Percentiles rank a stretch among this genome's conserved stretches.
Evolutionary conservation across 2,888 invertebrate species (phyloP).

Genomic region (Carpatolechia fugitivella): DNA sequence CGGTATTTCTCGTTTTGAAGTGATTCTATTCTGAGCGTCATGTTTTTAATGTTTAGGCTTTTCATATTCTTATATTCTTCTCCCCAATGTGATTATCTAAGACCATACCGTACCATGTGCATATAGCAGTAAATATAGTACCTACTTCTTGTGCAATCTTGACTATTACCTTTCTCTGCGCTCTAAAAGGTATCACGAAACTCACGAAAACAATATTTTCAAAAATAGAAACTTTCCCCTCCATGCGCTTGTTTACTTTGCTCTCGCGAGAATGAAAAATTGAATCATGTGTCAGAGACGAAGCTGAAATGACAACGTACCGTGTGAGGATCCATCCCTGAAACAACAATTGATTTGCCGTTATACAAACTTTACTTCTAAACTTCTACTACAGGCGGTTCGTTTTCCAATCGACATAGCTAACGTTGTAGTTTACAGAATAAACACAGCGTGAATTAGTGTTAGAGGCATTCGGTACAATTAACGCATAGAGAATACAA

Average conservation of each 20-base stretch:
- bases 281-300: slow-evolving; percentile 57
- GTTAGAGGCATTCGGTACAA: slow-evolving; percentile 62
- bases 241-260: slow-evolving; percentile 55
- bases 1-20: no score
- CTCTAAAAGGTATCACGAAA: slow-evolving; percentile 33
- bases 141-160: no score
- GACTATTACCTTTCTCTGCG: slow-evolving; percentile 24
- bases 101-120: no score
- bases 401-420: slow-evolving; percentile 14
- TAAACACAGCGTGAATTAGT: slow-evolving; percentile 73
- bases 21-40: no score
- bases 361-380: slow-evolving; percentile 18
- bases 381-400: slow-evolving; percentile 7
- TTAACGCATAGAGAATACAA: slow-evolving; percentile 63
- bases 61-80: no score
- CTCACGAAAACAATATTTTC: slow-evolving; percentile 39
- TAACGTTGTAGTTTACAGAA: slow-evolving; percentile 50
- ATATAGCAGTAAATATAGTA: no score
- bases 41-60: no score
- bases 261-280: slow-evolving; percentile 67
- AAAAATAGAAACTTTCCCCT: slow-evolving; percentile 54
- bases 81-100: no score
- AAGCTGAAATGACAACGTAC: slow-evolving; percentile 62
- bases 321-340: slow-evolving; percentile 49
- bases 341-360: slow-evolving; percentile 23